phyloP scores from a whole-genome alignment of 2,113 vertebrate species.

The Candoia aspera region DNA sequence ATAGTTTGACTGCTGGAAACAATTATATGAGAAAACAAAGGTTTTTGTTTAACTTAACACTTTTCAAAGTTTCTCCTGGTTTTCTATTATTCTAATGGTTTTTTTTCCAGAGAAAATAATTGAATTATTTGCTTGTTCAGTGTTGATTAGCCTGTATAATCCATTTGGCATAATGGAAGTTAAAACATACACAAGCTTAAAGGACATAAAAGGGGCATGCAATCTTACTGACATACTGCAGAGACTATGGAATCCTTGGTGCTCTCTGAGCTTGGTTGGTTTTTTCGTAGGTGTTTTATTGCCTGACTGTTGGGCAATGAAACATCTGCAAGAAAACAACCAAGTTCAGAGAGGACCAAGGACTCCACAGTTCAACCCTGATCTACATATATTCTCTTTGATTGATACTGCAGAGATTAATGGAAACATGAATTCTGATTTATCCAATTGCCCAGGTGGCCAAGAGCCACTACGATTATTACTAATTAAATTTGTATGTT shows the following conservation, averaged over 20 bases:
- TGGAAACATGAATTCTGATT: not conserved
- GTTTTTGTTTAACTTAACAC: not conserved
- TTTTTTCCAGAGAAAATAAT: not conserved
- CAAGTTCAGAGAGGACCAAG: too few species aligned
- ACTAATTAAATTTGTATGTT: not conserved
- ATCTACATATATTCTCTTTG: too few species aligned
- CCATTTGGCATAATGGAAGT: not conserved
- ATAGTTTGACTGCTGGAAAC: not conserved
- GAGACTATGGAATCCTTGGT: too few species aligned
- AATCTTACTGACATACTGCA: not conserved
- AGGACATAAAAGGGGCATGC: not conserved
- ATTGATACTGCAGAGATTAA: not conserved
- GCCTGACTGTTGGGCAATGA: too few species aligned
- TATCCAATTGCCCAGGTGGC: not conserved
- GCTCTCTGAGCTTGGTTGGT: not conserved
- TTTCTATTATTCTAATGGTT: not conserved
- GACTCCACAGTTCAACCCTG: too few species aligned
- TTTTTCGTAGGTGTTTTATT: too few species aligned
- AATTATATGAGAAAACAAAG: not conserved
- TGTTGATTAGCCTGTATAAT: not conserved
- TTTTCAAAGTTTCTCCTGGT: not conserved
- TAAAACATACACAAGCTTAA: not conserved
- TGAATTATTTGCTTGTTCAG: not conserved
- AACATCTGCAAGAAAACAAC: too few species aligned
- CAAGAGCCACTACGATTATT: not conserved